phyloP scores from a whole-genome alignment of 2,797 vertebrate genomes.

The Carduelis carduelis region DNA sequence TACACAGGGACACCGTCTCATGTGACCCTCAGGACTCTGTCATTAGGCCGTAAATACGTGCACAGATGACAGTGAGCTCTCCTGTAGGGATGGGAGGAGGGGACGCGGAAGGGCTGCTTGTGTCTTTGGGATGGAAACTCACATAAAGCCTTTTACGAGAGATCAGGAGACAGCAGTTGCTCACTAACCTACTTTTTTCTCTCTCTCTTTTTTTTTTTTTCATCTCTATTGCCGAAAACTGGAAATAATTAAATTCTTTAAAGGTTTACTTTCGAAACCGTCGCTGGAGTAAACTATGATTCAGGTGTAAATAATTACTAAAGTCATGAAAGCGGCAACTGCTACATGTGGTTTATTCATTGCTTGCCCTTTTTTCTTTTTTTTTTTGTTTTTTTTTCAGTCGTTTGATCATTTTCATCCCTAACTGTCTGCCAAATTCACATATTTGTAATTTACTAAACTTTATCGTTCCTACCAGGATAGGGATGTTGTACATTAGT shows the following conservation, averaged over 20 bases:
- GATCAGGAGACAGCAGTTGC: neutral
- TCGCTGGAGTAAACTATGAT: neutral
- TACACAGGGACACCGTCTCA: neutral
- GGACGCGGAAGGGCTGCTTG: neutral
- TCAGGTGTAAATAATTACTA: constrained; percentile 63
- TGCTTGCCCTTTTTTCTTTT: neutral
- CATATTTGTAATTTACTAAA: constrained; percentile 40
- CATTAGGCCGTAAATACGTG: constrained; percentile 28
- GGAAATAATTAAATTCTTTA: constrained; percentile 60
- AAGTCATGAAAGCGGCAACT: constrained; percentile 18
- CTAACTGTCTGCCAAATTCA: constrained; percentile 37
- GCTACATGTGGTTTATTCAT: constrained; percentile 42
- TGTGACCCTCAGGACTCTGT: neutral
- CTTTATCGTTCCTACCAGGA: neutral
- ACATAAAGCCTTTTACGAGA: neutral
- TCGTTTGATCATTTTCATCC: constrained; percentile 14
- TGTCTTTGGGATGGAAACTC: neutral
- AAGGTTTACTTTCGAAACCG: constrained; percentile 39
- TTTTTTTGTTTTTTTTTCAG: neutral
- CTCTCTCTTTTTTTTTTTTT: neutral
- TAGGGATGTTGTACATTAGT: neutral
- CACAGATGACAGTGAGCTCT: neutral
- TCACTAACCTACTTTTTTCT: neutral
- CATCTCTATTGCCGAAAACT: neutral
- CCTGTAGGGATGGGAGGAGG: neutral